These are phyloP conservation scores for Hyles lineata DNA, from an alignment of 2,888 invertebrate species.

Conservation along the genomic window DNA sequence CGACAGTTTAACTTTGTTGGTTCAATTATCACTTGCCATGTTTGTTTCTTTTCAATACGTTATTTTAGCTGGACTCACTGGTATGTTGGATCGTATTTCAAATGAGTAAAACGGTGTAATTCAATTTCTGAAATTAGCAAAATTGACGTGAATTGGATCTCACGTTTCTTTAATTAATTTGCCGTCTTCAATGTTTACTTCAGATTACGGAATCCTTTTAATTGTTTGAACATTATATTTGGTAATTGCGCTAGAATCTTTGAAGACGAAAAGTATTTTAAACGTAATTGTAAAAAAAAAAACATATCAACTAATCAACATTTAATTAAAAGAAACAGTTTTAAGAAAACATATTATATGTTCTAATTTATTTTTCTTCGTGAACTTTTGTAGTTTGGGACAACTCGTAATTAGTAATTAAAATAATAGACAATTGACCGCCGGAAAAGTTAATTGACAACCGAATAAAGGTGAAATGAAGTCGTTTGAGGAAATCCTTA, in stretches of 20 bases:
- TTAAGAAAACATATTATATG: too few species aligned
- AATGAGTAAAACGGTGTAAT: background rate
- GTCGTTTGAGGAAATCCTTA: too few species aligned
- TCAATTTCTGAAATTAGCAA: too few species aligned
- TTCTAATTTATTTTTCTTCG: too few species aligned
- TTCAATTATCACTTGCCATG: background rate
- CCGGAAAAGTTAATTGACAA: too few species aligned
- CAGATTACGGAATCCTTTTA: background rate
- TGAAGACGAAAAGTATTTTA: background rate
- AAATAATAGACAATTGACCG: too few species aligned
- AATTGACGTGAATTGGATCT: background rate
- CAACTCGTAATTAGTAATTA: too few species aligned
- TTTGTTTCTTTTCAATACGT: background rate
- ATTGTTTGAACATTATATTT: background rate
- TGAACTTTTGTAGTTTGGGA: too few species aligned
- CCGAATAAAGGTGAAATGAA: too few species aligned
- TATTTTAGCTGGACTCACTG: background rate
- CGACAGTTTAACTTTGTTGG: constrained; percentile 3
- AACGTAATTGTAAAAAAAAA: background rate
- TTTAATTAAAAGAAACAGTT: too few species aligned
- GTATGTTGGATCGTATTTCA: too few species aligned
- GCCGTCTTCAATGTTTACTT: background rate
- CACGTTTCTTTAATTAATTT: background rate
- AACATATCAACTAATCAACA: background rate
- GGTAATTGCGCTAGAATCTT: background rate